Percentiles rank a stretch among this genome's conserved stretches.
Evolutionary conservation across 2,797 vertebrate genomes (phyloP).

Genomic region (Tragelaphus oryx): DNA sequence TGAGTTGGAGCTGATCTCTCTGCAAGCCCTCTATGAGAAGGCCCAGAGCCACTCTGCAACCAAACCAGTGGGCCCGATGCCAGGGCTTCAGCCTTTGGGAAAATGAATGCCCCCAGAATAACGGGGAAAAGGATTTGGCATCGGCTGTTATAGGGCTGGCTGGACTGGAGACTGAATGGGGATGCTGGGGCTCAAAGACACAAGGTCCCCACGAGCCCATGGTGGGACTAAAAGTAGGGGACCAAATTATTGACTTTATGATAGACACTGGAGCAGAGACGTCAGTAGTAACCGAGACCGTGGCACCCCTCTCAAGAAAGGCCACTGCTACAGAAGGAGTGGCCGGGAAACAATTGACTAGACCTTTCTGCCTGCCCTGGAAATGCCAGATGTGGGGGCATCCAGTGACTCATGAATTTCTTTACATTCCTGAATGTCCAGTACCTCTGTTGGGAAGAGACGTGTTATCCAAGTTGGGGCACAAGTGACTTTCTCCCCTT

Average conservation of each 20-base stretch:
- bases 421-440: neutral
- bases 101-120: neutral
- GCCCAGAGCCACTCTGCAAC: neutral
- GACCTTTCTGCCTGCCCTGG: neutral
- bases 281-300: rapidly evolving
- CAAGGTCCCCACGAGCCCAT: neutral
- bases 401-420: neutral
- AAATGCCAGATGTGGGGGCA: neutral
- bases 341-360: rapidly evolving
- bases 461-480: neutral
- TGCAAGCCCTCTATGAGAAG: neutral
- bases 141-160: neutral
- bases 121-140: neutral
- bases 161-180: neutral
- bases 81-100: neutral
- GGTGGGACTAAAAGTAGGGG: neutral
- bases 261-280: neutral
- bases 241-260: neutral
- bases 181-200: neutral
- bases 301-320: neutral
- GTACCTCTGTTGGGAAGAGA: neutral
- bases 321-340: neutral
- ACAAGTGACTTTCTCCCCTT: neutral
- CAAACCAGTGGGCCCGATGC: neutral
- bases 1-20: neutral